phyloP scores from a whole-genome alignment of 2,888 invertebrate species.

The Drosophila helvetica region DNA sequence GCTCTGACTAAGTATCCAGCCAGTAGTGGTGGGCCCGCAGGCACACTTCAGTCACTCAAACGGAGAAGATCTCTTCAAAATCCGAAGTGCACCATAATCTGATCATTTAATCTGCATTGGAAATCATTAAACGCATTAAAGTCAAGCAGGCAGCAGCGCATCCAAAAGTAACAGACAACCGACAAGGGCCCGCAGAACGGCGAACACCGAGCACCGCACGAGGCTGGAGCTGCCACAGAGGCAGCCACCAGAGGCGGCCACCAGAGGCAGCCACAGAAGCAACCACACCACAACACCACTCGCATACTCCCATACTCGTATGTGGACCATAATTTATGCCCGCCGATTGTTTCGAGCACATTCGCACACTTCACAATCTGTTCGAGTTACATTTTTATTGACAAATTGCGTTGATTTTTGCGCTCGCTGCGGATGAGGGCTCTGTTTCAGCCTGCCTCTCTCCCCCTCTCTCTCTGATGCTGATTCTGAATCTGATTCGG shows the following conservation, averaged over 20 bases:
- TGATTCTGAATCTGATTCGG: conserved; percentile 3
- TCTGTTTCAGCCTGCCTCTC: neutral
- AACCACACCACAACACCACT: conserved; percentile 7
- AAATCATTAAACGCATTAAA: conserved; percentile 73
- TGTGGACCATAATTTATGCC: conserved; percentile 72
- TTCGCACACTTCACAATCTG: conserved; percentile 79
- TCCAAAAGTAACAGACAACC: conserved; percentile 32
- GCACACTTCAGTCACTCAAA: conserved; percentile 28
- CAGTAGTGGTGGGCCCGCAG: conserved; percentile 15
- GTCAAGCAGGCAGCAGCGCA: conserved; percentile 55
- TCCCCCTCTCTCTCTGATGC: too few species aligned
- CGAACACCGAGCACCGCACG: conserved; percentile 16
- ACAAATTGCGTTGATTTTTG: conserved; percentile 83
- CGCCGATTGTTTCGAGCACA: conserved; percentile 78
- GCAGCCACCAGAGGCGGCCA: conserved; percentile 24
- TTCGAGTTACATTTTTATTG: conserved; percentile 82
- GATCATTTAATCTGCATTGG: conserved; percentile 78
- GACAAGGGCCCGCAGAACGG: conserved; percentile 27
- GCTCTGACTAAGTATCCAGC: neutral
- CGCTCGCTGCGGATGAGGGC: conserved; percentile 55
- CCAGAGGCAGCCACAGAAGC: conserved; percentile 34
- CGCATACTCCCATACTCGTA: conserved; percentile 19
- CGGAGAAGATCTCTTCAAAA: conserved; percentile 46
- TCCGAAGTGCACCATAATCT: conserved; percentile 64
- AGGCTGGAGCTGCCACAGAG: conserved; percentile 6